These are phyloP conservation scores for Turritopsis rubra DNA, from an alignment of 30 jellyfish, hydroid and myxozoan genomes.

Conservation along the genomic window DNA sequence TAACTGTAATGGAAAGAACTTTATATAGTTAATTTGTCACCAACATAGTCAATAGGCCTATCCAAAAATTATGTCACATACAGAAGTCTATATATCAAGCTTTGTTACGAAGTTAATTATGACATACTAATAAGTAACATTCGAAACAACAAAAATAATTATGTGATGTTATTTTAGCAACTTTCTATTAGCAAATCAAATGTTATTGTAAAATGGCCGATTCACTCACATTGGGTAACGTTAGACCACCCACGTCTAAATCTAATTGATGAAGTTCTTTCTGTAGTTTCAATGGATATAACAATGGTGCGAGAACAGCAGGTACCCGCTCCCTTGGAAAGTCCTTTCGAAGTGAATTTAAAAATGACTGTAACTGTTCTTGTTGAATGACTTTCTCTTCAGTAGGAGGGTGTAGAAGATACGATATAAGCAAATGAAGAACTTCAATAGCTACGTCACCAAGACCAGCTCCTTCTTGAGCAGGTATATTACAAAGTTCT, in stretches of 20 bases:
- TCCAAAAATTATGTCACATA: too few species aligned
- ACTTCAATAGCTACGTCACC: conserved; percentile 93
- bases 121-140: too few species aligned
- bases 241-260: conserved; percentile 4
- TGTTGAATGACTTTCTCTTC: conserved; percentile 51
- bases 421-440: conserved; percentile 54
- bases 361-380: conserved; percentile 57
- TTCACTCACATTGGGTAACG: background rate
- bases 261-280: conserved; percentile 26
- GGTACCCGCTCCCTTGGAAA: conserved; percentile 90
- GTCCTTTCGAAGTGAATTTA: conserved; percentile 69
- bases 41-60: too few species aligned
- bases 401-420: conserved; percentile 36
- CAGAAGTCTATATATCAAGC: too few species aligned
- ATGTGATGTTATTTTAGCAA: too few species aligned
- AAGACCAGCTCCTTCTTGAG: conserved; percentile 77
- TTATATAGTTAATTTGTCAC: too few species aligned
- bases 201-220: background rate
- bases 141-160: too few species aligned
- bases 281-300: conserved; percentile 49
- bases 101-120: too few species aligned
- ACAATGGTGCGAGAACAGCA: conserved; percentile 77
- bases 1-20: too few species aligned
- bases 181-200: too few species aligned
- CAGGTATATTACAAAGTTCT: conserved; percentile 33